Evolutionary conservation across 2,888 invertebrate genomes (phyloP), one percentile per base, ranked within the genome.

Genomic region (Callyntrura guangdongensis): DNA sequence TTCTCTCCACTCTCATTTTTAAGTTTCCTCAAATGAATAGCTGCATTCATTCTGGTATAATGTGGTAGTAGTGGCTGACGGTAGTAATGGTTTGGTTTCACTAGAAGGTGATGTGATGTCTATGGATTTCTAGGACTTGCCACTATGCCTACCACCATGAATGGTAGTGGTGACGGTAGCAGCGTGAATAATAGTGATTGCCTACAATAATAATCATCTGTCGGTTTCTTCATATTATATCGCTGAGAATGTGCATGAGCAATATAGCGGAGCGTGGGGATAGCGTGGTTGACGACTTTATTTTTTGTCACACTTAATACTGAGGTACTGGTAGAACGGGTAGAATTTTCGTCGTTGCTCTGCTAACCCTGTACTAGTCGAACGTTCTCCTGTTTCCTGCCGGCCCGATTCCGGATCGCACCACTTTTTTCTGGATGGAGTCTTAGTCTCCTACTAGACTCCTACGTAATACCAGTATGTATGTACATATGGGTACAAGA

Each of bases 361-460:
- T 27, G 11, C 12, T 69, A 20, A 47, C 47, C 6, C 36, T 36
- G 36, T 36, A 36, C 36, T 36, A 36, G 36, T 79, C 47, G 74
- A 49, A 74, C 79, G 56, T 8, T 36, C 61, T 56, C 79, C 27
- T 25, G 14, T 59, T 84, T 67, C n/a, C 53, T 20, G 6, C 53
- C 84, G 69, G 67, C 84, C 69, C 56, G 22, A 25, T 27, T 84
- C 25, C 25, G n/a, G 84, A 85, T 85, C 72, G n/a, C 25, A 69
- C 84, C 22, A 20, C 72, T 72, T 85, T 49, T 69, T 72, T 72
- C 84, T 69, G 69, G 69, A 14, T 69, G 27, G 12, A 64, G 12
- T 64, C 64, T 64, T 53, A 53, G 3, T 59, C n/a, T 59, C n/a
- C n/a, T 59, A n/a, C 17, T 6, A 36, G 9, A n/a, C 36, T 6